Conservation (phyloP, 2,888 invertebrate species). For the Portevinia maculata region DNA sequence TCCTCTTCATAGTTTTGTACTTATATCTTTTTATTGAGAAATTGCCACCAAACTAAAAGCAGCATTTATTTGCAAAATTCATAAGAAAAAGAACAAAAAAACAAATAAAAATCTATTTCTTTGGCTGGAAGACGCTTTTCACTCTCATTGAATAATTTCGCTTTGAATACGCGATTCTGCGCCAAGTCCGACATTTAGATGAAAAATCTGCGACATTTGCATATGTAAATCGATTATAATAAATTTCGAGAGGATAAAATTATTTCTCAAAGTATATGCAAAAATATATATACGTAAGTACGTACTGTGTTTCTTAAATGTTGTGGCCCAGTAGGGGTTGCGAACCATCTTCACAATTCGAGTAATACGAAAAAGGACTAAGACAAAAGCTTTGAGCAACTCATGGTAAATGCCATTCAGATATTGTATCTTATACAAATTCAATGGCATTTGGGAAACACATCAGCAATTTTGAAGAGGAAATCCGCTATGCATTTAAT, state of each 20-base stretch:
- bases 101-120: constrained; percentile 38
- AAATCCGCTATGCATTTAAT: constrained; percentile 66
- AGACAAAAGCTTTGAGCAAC: constrained; percentile 56
- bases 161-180: constrained; percentile 78
- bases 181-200: constrained; percentile 75
- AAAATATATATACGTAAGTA: constrained; percentile 33
- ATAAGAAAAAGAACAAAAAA: constrained; percentile 49
- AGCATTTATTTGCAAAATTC: constrained; percentile 53
- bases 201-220: constrained; percentile 82
- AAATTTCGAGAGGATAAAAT: constrained; percentile 78
- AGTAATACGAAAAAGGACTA: constrained; percentile 42
- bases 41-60: constrained; percentile 43
- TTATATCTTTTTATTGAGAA: constrained; percentile 51
- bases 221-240: constrained; percentile 82
- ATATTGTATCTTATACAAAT: constrained; percentile 62
- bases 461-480: constrained; percentile 66
- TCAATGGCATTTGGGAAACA: constrained; percentile 55
- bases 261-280: constrained; percentile 48
- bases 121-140: constrained; percentile 68
- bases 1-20: constrained; percentile 49
- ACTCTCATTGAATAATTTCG: constrained; percentile 81
- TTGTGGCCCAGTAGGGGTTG: constrained; percentile 59
- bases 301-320: constrained; percentile 50
- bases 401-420: constrained; percentile 53
- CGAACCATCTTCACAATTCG: constrained; percentile 41